A percentile compares a stretch with the other conserved stretches of the same genome.
Conservation (phyloP, 1,140 invertebrate species). For the Olivierus martensii region DNA sequence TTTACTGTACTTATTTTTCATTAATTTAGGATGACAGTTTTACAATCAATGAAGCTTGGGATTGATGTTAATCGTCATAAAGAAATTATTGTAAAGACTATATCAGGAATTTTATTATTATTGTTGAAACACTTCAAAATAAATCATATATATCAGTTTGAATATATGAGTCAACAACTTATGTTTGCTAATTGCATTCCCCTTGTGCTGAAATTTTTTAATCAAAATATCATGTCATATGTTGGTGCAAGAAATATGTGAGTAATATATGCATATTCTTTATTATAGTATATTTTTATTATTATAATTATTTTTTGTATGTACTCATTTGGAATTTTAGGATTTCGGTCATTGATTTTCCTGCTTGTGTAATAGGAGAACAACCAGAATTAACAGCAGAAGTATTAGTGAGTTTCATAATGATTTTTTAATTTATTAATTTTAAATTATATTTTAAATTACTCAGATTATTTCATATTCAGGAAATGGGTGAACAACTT, state of each 20-base stretch:
- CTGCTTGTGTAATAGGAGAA: conserved; percentile 89
- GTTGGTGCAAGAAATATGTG: conserved; percentile 81
- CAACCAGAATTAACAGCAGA: conserved; percentile 87
- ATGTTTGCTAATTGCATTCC: conserved; percentile 99
- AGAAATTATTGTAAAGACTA: conserved; percentile 96
- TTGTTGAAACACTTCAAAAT: conserved; percentile 96
- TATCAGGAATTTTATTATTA: conserved; percentile 83
- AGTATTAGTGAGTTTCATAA: conserved; percentile 47
- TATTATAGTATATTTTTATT: background rate
- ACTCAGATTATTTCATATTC: conserved; percentile 5
- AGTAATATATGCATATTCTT: no score
- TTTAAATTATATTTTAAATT: conserved; percentile 11
- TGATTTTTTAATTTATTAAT: background rate
- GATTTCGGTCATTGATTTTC: conserved; percentile 89
- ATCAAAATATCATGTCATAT: conserved; percentile 94
- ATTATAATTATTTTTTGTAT: no score
- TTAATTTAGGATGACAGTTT: conserved; percentile 70
- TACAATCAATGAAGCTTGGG: conserved; percentile 93
- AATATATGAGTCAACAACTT: conserved; percentile 97
- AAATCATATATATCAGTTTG: conserved; percentile 99
- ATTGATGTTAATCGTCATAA: conserved; percentile 98
- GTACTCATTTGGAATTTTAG: conserved; percentile 31
- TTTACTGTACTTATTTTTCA: no score
- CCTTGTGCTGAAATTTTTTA: conserved; percentile 95
- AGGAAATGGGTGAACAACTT: conserved; percentile 71